Evolutionary conservation across 2,888 invertebrate species (phyloP).

Genomic region (Neoaliturus tenellus): DNA sequence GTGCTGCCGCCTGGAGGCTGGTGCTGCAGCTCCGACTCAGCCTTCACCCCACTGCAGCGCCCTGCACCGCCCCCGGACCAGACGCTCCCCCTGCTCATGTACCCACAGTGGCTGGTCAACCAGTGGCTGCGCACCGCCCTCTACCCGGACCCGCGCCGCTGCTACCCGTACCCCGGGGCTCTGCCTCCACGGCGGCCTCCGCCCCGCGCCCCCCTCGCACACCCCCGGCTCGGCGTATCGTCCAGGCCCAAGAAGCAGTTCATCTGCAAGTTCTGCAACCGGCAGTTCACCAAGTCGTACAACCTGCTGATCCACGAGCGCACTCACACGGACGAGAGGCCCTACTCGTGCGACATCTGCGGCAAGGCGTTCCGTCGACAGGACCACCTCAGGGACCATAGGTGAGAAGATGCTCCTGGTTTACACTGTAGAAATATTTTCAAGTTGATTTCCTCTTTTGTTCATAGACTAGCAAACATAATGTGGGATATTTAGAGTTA

Average conservation of each 20-base stretch:
- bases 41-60: constrained; percentile 55
- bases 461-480: no score
- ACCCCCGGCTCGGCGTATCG: constrained; percentile 73
- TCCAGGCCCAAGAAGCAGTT: constrained; percentile 86
- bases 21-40: constrained; percentile 62
- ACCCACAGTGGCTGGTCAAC: constrained; percentile 79
- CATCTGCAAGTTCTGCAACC: constrained; percentile 98
- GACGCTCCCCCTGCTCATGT: constrained; percentile 57
- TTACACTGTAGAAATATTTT: no score
- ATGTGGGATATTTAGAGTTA: no score
- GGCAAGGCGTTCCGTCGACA: constrained; percentile 97
- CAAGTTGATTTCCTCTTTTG: no score
- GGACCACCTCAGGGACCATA: constrained; percentile 94
- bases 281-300: constrained; percentile 98
- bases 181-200: constrained; percentile 63
- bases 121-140: constrained; percentile 85
- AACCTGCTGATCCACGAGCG: constrained; percentile 98
- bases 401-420: no score
- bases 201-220: constrained; percentile 80
- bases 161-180: constrained; percentile 49
- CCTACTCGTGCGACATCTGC: constrained; percentile 97
- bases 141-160: constrained; percentile 75
- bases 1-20: constrained; percentile 56
- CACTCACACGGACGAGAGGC: constrained; percentile 97
- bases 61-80: constrained; percentile 28